These are phyloP conservation scores for Odocoileus virginianus DNA, from an alignment of 2,113 vertebrate genomes.

Conservation along the genomic window DNA sequence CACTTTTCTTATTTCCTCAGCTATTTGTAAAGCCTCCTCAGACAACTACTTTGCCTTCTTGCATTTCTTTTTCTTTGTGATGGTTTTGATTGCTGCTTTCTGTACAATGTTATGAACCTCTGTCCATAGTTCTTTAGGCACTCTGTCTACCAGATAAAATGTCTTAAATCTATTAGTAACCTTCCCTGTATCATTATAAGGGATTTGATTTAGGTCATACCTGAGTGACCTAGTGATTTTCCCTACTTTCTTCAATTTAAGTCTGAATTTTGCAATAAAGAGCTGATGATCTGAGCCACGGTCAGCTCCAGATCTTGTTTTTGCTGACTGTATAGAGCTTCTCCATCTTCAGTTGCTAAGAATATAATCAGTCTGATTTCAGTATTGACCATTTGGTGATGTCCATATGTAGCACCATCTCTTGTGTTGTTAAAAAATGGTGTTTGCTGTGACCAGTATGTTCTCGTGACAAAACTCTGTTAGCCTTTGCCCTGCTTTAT, in stretches of 20 bases:
- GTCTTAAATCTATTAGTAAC: background rate
- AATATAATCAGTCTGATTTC: background rate
- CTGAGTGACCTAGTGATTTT: background rate
- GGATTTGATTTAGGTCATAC: background rate
- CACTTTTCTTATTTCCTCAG: background rate
- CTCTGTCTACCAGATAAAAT: background rate
- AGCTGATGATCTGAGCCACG: background rate
- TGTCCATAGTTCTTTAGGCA: background rate
- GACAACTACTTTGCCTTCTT: background rate
- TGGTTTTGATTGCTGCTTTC: background rate
- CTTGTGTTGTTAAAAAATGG: background rate
- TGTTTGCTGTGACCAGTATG: background rate
- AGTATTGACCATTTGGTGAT: background rate
- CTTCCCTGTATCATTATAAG: background rate
- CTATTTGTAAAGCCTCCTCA: background rate
- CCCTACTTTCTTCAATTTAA: background rate
- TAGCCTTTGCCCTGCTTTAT: background rate
- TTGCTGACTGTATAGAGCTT: background rate
- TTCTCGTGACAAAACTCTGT: background rate
- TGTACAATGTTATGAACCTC: background rate
- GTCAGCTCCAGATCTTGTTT: background rate
- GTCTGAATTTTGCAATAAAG: background rate
- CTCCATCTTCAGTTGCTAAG: background rate
- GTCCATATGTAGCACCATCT: background rate
- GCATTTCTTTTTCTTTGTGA: background rate